Evolutionary conservation across 1,140 invertebrate species (phyloP), one percentile per base, ranked within the genome.

Genomic region (Cardiocondyla obscurior): DNA sequence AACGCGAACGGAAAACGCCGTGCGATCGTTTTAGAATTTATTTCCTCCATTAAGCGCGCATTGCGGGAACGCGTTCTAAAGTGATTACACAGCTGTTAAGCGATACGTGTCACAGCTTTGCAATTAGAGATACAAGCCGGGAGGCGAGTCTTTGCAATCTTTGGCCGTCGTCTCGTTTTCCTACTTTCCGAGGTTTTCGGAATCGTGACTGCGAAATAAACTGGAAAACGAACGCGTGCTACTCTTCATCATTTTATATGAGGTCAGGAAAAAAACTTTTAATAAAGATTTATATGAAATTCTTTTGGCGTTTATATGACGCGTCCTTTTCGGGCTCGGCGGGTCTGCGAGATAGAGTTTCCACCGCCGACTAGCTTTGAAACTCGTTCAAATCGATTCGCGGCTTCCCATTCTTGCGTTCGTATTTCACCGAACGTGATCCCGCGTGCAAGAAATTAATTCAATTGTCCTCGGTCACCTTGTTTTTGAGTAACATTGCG

Each of bases 401-500:
- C 36, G n/a, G 36, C n/a, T 30, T 28, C 12, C n/a, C 7, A 57
- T 58, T 73, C 46, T 58, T 30, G 51, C 49, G 55, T 28, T 73
- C 70, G 42, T 39, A 58, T 58, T 58, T 73, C 51, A 58, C 36
- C 22, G 58, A 25, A 36, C 28, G 42, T 25, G 36, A 33, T 74
- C 36, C n/a, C 53, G n/a, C 53, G 28, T 60, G 19, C 58, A 64
- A 49, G 33, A 64, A 76, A 76, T 76, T 49, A 64, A 76, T 76
- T 76, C 30, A 49, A 46, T 76, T 76, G 58, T 76, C 36, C 33
- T 12, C 58, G n/a, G 19, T 6, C 16, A 39, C 28, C n/a, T 19
- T 16, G 25, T 76, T 76, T 76, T 76, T 76, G 28, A 76, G 58
- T 44, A 65, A 76, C 33, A 64, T 76, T 33, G 57, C 57, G 19